A percentile compares a stretch with the other conserved stretches of the same genome.
These are phyloP conservation scores for Cuculus canorus DNA, from an alignment of 2,797 vertebrate genomes.

Conservation along the genomic window DNA sequence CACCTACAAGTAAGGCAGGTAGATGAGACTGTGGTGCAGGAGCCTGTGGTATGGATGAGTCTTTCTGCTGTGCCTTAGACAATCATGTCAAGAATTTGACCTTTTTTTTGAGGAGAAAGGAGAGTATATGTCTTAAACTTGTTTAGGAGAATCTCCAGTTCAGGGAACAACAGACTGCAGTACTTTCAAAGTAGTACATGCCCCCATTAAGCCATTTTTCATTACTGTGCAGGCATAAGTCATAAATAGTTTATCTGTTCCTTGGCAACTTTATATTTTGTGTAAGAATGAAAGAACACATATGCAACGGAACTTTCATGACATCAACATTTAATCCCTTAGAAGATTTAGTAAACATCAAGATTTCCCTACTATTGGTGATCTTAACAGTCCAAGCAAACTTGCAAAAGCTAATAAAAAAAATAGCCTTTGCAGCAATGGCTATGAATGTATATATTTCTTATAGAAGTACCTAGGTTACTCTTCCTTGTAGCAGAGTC, in stretches of 20 bases:
- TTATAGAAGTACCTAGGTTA: neutral
- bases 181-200: neutral
- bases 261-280: conserved; percentile 13
- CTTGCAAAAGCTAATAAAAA: neutral
- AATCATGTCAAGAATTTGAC: neutral
- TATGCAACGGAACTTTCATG: neutral
- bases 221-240: conserved; percentile 22
- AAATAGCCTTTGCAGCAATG: neutral
- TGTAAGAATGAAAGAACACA: neutral
- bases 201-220: conserved; percentile 33
- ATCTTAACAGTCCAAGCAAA: neutral
- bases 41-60: neutral
- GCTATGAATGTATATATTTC: neutral
- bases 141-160: neutral
- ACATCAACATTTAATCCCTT: conserved; percentile 13
- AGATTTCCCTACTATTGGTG: neutral
- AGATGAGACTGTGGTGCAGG: neutral
- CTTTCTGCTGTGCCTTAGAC: neutral
- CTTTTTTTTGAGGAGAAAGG: neutral
- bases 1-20: neutral
- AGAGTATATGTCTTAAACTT: neutral
- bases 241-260: conserved; percentile 48
- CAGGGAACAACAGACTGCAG: neutral
- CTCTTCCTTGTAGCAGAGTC: neutral
- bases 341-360: neutral